These are phyloP conservation scores for Odontamblyopus lacepedii DNA, from an alignment of 2,797 vertebrate species.

Conservation along the genomic window DNA sequence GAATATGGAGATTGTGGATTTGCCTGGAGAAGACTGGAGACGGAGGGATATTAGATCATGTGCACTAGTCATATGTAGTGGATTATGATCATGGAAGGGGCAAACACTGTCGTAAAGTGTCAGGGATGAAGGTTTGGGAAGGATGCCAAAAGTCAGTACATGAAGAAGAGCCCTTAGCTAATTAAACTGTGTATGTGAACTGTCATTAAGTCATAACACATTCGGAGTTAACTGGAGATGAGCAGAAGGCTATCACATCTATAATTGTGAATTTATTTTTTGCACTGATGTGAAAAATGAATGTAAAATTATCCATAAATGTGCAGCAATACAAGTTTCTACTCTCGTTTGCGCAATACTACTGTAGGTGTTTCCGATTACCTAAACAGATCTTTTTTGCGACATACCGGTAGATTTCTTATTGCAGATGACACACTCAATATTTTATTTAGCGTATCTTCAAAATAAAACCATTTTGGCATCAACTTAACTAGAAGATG, in stretches of 20 bases:
- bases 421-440: too few relatives aligned
- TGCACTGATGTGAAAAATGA: too few relatives aligned
- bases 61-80: constrained; percentile 35
- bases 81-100: constrained; percentile 43
- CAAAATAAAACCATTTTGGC: too few relatives aligned
- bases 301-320: background rate
- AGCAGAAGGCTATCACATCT: background rate
- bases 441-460: too few relatives aligned
- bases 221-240: background rate
- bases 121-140: constrained; percentile 54
- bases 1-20: constrained; percentile 17
- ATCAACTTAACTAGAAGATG: too few relatives aligned
- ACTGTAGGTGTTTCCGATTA: too few relatives aligned
- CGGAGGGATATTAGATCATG: constrained; percentile 34
- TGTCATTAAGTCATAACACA: background rate
- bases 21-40: constrained; percentile 12
- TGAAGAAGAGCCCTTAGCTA: constrained; percentile 27
- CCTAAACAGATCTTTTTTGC: too few relatives aligned
- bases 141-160: constrained; percentile 58
- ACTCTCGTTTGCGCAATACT: background rate
- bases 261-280: background rate
- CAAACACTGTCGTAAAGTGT: constrained; percentile 47
- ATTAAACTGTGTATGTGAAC: background rate
- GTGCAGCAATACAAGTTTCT: background rate
- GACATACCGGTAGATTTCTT: too few relatives aligned